Evolutionary conservation across 2,888 invertebrate species (phyloP).

Genomic region (Achlya flavicornis): DNA sequence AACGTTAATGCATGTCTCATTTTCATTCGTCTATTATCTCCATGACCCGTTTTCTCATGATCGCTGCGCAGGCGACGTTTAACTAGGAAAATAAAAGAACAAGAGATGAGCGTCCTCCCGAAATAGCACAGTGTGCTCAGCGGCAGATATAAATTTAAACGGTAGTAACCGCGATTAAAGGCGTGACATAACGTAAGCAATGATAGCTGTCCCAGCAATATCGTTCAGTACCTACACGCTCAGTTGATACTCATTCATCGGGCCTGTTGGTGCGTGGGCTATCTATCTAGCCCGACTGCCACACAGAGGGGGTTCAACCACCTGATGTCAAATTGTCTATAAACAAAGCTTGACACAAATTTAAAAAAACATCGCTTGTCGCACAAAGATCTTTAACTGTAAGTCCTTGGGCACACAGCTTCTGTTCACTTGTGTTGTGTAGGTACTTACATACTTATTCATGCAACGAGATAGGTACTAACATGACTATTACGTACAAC

Average conservation of each 20-base stretch:
- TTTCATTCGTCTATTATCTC: constrained; percentile 37
- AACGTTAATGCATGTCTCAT: constrained; percentile 34
- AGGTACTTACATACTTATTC: background rate
- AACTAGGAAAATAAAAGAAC: constrained; percentile 63
- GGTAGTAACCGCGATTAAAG: constrained; percentile 55
- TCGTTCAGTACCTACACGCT: constrained; percentile 17
- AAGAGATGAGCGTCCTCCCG: constrained; percentile 64
- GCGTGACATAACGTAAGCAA: constrained; percentile 52
- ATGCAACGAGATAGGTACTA: background rate
- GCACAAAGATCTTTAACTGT: too few relatives aligned
- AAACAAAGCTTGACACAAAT: too few relatives aligned
- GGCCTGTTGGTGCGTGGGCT: constrained; percentile 12
- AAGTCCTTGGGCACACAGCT: too few relatives aligned
- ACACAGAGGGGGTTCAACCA: background rate
- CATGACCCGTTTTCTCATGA: constrained; percentile 59
- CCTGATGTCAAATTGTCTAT: background rate
- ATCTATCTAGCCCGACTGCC: too few relatives aligned
- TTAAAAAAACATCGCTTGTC: too few relatives aligned
- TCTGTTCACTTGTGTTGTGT: background rate
- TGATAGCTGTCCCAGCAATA: constrained; percentile 20
- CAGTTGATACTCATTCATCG: constrained; percentile 24
- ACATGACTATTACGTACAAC: background rate
- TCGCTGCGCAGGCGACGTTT: constrained; percentile 42
- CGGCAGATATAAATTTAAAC: constrained; percentile 66
- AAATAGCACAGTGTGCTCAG: constrained; percentile 66